These are phyloP conservation scores for Melanostoma scalare DNA, from an alignment of 2,888 invertebrate genomes.

Conservation along the genomic window DNA sequence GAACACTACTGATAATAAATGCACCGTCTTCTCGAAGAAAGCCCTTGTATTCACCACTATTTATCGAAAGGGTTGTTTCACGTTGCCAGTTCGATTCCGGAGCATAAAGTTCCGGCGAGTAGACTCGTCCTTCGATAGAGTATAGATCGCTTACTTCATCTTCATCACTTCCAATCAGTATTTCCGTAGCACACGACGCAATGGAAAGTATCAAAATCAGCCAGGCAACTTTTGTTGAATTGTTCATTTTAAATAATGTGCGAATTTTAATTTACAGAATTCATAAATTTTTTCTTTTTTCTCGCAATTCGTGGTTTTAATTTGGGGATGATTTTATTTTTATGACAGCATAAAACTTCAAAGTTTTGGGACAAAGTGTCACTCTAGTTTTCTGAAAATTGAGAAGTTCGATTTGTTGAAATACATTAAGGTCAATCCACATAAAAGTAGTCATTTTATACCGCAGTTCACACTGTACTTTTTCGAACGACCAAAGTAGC, in stretches of 20 bases:
- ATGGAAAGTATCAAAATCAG: conserved; percentile 64
- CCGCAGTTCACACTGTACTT: no score
- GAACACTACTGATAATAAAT: conserved; percentile 93
- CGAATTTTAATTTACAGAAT: conserved; percentile 27
- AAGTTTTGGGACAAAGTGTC: conserved; percentile 32
- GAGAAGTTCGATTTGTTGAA: not conserved
- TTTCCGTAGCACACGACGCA: conserved; percentile 68
- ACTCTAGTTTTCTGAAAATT: not conserved
- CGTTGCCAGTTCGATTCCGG: conserved; percentile 87
- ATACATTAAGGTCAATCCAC: not conserved
- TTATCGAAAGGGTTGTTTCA: conserved; percentile 90
- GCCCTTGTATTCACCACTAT: conserved; percentile 94
- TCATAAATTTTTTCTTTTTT: conserved; percentile 48
- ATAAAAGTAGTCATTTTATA: no score
- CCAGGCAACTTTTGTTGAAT: conserved; percentile 43
- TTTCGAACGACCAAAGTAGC: no score
- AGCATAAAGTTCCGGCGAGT: conserved; percentile 86
- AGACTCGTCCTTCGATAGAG: conserved; percentile 91
- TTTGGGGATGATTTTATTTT: conserved; percentile 33
- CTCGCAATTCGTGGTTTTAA: conserved; percentile 50
- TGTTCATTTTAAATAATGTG: conserved; percentile 24
- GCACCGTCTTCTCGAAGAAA: conserved; percentile 95
- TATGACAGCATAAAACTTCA: conserved; percentile 11
- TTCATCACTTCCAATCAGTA: conserved; percentile 79
- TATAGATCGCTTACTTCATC: conserved; percentile 84